Evolutionary conservation across 1,140 invertebrate genomes (phyloP), one percentile per base, ranked within the genome.

Genomic region (Ceratoteleas bidentatus): DNA sequence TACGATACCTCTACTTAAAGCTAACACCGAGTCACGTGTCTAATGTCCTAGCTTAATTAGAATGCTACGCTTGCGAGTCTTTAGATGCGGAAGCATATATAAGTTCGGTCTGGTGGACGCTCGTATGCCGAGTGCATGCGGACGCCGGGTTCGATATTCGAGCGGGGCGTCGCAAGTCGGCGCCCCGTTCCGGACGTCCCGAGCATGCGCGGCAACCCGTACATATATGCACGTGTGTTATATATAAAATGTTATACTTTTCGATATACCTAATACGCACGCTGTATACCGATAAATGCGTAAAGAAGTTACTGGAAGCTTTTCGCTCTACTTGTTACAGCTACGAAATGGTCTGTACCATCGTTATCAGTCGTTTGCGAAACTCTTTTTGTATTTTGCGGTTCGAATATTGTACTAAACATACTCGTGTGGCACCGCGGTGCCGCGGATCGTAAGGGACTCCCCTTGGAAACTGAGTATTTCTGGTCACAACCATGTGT

Each of bases 51-150:
- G 86, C 81, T 85, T 86, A 87, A 83, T 85, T 86, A 87, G 85
- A 88, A 84, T 86, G 86, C 83, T 87, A 86, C 78, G 82, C 83
- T 85, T 88, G 87, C 84, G 85, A 86, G 85, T 87, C 87, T 88
- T 88, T 87, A 85, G 76, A 88, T 87, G 86, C 87, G 87, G 87
- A 89, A 88, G 87, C 87, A 87, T 88, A 84, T 85, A 83, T 81
- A 61, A 60, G 69, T 85, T 86, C 52, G 73, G 66, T 69, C 47
- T 75, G 60, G 56, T 82, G 50, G 80, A 77, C 68, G 62, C 62
- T 60, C 40, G 49, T 70, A 73, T 65, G 73, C 80, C 53, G 73
- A 73, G 56, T 75, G 16, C 8, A 61, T 77, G 60, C 56, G 64
- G 34, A 5, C 60, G 64, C 14, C 61, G 58, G 52, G 68, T 72